A percentile compares a stretch with the other conserved stretches of the same genome.
phyloP scores from a whole-genome alignment of 2,113 vertebrate species.

The Myiagra hebetior region DNA sequence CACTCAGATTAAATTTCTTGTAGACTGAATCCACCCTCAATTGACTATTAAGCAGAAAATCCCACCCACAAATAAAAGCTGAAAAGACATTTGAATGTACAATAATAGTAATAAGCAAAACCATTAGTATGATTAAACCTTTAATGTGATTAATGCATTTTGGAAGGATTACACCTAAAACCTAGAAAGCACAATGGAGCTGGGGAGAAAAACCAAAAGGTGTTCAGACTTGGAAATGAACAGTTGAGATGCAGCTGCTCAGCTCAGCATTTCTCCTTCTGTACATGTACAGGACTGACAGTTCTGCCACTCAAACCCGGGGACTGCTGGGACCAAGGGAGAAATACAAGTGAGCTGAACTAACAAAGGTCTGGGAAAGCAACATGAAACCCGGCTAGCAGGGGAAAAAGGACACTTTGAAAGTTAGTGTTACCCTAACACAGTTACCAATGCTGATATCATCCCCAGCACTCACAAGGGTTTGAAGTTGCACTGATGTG shows the following conservation, averaged over 20 bases:
- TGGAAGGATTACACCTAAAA: background rate
- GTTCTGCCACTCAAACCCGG: background rate
- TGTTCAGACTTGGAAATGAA: background rate
- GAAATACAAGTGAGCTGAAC: background rate
- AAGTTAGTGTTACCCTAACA: background rate
- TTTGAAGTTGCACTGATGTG: background rate
- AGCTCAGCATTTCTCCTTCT: background rate
- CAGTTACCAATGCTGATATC: background rate
- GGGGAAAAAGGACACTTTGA: background rate
- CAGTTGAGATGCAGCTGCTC: background rate
- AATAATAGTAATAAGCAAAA: background rate
- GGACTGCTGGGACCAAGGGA: background rate
- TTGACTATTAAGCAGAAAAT: background rate
- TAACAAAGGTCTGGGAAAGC: background rate
- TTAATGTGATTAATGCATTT: background rate
- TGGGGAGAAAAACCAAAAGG: background rate
- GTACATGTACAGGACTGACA: background rate
- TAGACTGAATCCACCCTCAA: background rate
- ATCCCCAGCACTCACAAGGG: background rate
- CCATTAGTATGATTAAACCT: background rate
- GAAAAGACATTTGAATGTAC: background rate
- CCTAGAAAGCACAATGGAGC: background rate
- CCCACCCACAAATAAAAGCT: background rate
- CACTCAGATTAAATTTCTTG: background rate
- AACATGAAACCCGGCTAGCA: background rate